Base-by-base conservation (phyloP, 2,797 vertebrate species). In the Australoheros facetus region DNA sequence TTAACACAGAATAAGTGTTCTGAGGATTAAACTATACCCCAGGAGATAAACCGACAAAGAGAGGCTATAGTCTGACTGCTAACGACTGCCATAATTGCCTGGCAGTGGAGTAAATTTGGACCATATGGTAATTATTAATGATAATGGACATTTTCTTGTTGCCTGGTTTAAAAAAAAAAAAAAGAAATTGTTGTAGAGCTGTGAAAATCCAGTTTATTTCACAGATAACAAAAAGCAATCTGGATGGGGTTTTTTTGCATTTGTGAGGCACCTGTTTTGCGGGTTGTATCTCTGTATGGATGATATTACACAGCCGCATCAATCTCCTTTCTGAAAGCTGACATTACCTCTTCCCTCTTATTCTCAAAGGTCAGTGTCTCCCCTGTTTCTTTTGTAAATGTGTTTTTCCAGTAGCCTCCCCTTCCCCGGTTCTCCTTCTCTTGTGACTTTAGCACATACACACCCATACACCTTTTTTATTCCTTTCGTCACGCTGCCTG, bases 1-100 rank as follows among this genome's bases (percentile, higher is more conserved):
- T 92, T 85, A 91, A 66, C 80, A 39, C 56, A 6, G 77, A 79
- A 51, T 69, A 56, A 84, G 79, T 60, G 55, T 85, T 89, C 73
- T 78, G 80, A 74, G 23, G 11, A 82, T 89, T 58, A 75, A 76
- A 75, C 83, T 78, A n/a, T 30, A 69, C 26, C 73, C 26, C 42
- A 28, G 73, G 73, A 83, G 89, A 79, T 82, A n/a, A 76, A 70
- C 77, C 82, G 81, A 79, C 84, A 75, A 71, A 86, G 81, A 84
- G 45, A 78, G 8, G 12, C 54, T 56, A 1, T 51, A 71, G 56
- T 42, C 60, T 17, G 82, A 56, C 79, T 83, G 34, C 78, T 88
- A 88, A 88, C 75, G 71, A 69, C 26, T 55, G 71, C 53, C 74
- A 58, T 83, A 34, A 89, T 58, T 55, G 42, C 42, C 37, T 56